Evolutionary conservation across 2,888 invertebrate genomes (phyloP), one percentile per base, ranked within the genome.

Genomic region (Phalera bucephala): DNA sequence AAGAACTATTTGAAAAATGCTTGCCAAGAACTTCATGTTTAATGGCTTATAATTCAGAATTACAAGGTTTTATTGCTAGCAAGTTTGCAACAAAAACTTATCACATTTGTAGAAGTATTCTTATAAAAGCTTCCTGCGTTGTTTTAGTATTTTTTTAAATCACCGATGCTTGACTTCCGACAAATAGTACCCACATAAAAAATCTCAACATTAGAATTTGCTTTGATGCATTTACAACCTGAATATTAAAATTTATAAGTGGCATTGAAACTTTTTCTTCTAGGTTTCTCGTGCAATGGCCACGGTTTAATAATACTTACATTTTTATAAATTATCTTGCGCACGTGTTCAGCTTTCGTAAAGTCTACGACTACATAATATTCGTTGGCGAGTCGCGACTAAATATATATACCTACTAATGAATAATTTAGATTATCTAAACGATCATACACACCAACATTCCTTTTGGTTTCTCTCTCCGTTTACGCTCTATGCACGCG

Each of bases 401-500:
- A 2, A 10, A 9, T 31, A 29, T 33, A 34, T 39, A 37, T 9
- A 0, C n/a, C n/a, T 13, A 36, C 35, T 36, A 33, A 33, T 43
- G 40, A 49, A 49, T 43, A 45, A 52, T 45, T 39, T 39, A 33
- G 42, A 29, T 32, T 31, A 26, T 36, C 36, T 42, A 31, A 35
- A 33, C 39, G 23, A 5, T 31, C 17, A 40, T 21, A 33, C 39
- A 23, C 39, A 47, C 37, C 39, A 25, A 40, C 49, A 56, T 55
- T 55, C 40, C 43, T 54, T 42, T 19, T 28, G 35, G 19, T 28
- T 38, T 13, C 32, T 49, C 36, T 47, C 31, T 26, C 33, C 36
- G 26, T 43, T 55, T 31, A 45, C 52, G 51, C 43, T 47, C 31
- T 20, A 33, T 43, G 45, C 42, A 33, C 55, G 34, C 36, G 31